phyloP scores from a whole-genome alignment of 2,888 invertebrate genomes.

The Drepana falcataria region DNA sequence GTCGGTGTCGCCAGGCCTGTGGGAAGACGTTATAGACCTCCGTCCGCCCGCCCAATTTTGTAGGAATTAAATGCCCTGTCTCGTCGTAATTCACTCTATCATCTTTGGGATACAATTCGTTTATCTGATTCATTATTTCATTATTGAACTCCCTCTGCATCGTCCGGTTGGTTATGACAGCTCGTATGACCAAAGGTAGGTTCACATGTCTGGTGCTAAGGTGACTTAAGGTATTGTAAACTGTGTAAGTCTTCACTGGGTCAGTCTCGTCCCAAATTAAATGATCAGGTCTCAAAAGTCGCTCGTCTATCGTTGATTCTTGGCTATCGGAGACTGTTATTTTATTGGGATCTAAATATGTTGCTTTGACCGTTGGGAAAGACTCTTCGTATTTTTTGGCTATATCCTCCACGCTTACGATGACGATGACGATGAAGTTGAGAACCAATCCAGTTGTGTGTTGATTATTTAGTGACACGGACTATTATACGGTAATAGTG shows the following conservation, averaged over 20 bases:
- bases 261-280: too few relatives aligned
- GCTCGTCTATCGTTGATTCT: background rate
- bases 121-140: background rate
- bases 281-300: background rate
- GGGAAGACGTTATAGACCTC: background rate
- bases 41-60: background rate
- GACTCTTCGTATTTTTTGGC: background rate
- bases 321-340: background rate
- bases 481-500: too few relatives aligned
- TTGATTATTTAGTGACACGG: too few relatives aligned
- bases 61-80: background rate
- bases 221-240: background rate
- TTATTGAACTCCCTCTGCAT: background rate
- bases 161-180: background rate
- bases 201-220: background rate
- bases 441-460: too few relatives aligned
- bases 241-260: background rate
- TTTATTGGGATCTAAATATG: background rate
- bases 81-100: slow-evolving; percentile 1
- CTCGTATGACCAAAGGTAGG: background rate
- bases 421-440: too few relatives aligned
- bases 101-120: background rate
- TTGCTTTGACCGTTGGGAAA: background rate
- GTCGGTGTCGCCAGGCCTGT: background rate
- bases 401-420: background rate